Evolutionary conservation across 2,888 invertebrate species (phyloP), one percentile per base, ranked within the genome.

Genomic region (Erpobdella octoculata): DNA sequence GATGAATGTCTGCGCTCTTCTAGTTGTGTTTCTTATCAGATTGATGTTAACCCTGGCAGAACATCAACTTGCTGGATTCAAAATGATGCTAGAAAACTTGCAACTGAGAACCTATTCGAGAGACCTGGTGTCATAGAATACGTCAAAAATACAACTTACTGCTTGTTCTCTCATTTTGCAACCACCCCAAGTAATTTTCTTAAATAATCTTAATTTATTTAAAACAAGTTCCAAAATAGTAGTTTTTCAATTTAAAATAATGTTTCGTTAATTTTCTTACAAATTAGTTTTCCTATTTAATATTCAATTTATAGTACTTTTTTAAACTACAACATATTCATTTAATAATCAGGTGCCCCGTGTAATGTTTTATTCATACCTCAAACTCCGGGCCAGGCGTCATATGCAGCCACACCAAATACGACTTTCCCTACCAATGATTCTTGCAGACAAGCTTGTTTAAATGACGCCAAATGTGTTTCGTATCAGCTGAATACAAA

Each of bases 131-230:
- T 69, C 25, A 46, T 58, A n/a, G 69, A 69, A 21, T 69, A 48
- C 36, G n/a, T 69, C 36, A 69, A 69, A 58, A 69, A 69, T 33
- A 69, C 69, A 12, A 69, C 58, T 8, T 69, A 69, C 25, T 69
- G 69, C 35, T n/a, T 25, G 9, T 21, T 65, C 9, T 21, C 48
- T 12, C 25, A 21, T 31, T 12, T 18, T n/a, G 21, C 53, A n/a
- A 18, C 69, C 21, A 2, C 4, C 18, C 33, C 58, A 48, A 33
- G 69, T 69, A 33, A 28, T 38, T 53, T 67, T 62, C 25, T 31
- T n/a, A 62, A 59, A n/a, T 12, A 59, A 59, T 9, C n/a, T 12
- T 21, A n/a, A 21, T 59, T 59, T 9, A 59, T n/a, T n/a, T n/a
- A n/a, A n/a, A n/a, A n/a, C n/a, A n/a, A n/a, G n/a, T n/a, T n/a